Evolutionary conservation across 2,888 invertebrate genomes (phyloP), one percentile per base, ranked within the genome.

Genomic region (Strigamia crassipes): DNA sequence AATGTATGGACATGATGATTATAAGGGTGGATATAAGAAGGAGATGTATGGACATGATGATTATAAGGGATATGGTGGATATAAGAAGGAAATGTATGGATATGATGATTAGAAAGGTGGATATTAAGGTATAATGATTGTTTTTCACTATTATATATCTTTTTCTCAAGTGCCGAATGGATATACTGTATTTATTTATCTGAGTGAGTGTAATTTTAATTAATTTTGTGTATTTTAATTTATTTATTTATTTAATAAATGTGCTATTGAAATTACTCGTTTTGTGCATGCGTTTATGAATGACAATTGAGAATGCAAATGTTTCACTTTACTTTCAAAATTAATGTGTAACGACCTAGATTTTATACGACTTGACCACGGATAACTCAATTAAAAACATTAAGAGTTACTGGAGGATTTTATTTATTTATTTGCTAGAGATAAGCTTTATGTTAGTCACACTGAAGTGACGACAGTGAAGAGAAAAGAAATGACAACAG

Each of bases 211-310:
- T 56, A 56, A 51, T 51, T 4, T 51, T 56, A n/a, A 38, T 38
- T 4, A 38, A 38, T 10, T 38, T 38, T 46, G 46, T 46, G 3
- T 46, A 46, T 56, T 56, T 56, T 56, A 56, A 56, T 56, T 56
- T 56, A 56, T 56, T 56, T 21, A 56, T 56, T 56, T 56, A 56
- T 56, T 15, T 56, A 56, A 56, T 56, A 56, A 56, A 56, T 18
- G 56, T 56, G 18, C 56, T n/a, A 56, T n/a, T 15, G n/a, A 56
- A 56, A n/a, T 18, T 56, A n/a, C 6, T 56, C 9, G 21, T 21
- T 56, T 56, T 56, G 2, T 56, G n/a, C 21, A 4, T 56, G 38
- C 38, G 8, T 9, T 56, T 56, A 56, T 21, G n/a, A n/a, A n/a
- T n/a, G n/a, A n/a, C n/a, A n/a, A n/a, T n/a, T n/a, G n/a, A n/a